A percentile compares a stretch with the other conserved stretches of the same genome.
Conservation (phyloP, 2,797 vertebrate species). For the Zalophus californianus region DNA sequence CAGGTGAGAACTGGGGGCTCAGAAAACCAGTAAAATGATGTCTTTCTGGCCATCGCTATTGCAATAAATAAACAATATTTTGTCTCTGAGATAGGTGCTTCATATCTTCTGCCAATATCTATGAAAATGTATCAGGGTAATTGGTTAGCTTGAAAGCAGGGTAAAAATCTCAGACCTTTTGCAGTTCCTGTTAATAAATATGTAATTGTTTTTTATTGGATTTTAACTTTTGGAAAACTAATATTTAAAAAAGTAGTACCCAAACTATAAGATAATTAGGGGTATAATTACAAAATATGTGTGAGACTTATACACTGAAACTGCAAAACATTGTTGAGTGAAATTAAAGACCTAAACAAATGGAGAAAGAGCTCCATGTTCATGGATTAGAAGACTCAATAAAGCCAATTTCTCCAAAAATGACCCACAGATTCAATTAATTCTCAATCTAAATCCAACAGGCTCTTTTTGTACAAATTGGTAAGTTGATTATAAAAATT, state of each 20-base stretch:
- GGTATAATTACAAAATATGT: neutral
- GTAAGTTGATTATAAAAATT: neutral
- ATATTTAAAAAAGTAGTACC: neutral
- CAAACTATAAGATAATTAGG: neutral
- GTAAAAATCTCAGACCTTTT: neutral
- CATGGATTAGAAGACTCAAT: neutral
- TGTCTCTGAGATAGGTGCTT: neutral
- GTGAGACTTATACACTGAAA: neutral
- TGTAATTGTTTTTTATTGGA: neutral
- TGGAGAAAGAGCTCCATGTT: neutral
- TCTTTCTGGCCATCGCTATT: neutral
- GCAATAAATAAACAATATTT: neutral
- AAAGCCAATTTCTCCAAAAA: neutral
- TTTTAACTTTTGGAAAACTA: neutral
- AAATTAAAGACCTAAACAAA: neutral
- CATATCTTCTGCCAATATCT: neutral
- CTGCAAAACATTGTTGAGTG: neutral
- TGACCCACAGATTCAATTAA: neutral
- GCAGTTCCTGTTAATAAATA: neutral
- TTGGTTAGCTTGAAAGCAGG: neutral
- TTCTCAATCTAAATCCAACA: neutral
- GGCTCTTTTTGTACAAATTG: neutral
- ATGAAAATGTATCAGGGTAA: neutral
- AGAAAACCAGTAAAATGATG: neutral
- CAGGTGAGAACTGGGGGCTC: neutral